phyloP scores from a whole-genome alignment of 2,888 invertebrate species.

The Silvanus unidentatus region DNA sequence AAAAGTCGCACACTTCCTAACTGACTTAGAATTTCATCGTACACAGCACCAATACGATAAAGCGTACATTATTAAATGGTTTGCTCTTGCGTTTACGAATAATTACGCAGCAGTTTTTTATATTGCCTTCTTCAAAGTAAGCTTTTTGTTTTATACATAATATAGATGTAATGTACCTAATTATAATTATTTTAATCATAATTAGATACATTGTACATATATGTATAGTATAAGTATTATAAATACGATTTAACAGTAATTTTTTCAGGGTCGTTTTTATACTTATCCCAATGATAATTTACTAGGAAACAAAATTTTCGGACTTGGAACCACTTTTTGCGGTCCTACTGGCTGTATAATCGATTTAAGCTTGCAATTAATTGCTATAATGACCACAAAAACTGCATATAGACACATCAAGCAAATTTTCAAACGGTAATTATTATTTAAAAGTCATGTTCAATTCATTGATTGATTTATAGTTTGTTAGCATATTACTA shows the following conservation, averaged over 20 bases:
- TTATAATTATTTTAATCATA: too few relatives aligned
- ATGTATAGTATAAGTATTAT: too few relatives aligned
- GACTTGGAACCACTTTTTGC: conserved; percentile 39
- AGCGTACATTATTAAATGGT: conserved; percentile 41
- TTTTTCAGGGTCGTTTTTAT: conserved; percentile 45
- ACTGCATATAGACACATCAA: background rate
- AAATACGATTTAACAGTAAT: background rate
- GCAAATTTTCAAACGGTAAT: conserved; percentile 48
- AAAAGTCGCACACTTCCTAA: conserved; percentile 33
- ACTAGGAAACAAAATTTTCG: too few relatives aligned
- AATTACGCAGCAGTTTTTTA: conserved; percentile 40
- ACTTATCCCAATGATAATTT: conserved; percentile 44
- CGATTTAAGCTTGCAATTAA: conserved; percentile 53
- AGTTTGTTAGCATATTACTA: background rate
- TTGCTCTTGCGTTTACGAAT: conserved; percentile 39
- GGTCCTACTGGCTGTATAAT: conserved; percentile 52
- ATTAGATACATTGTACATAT: too few relatives aligned
- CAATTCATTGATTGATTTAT: background rate
- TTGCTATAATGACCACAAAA: conserved; percentile 54
- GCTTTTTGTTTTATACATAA: conserved; percentile 1
- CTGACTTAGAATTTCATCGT: conserved; percentile 41
- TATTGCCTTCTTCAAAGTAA: conserved; percentile 42
- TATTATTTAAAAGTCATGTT: background rate
- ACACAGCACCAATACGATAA: conserved; percentile 38
- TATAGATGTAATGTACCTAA: too few relatives aligned